Evolutionary conservation across 2,797 vertebrate genomes (phyloP), one percentile per base, ranked within the genome.

Genomic region (Acipenser oxyrinchus): DNA sequence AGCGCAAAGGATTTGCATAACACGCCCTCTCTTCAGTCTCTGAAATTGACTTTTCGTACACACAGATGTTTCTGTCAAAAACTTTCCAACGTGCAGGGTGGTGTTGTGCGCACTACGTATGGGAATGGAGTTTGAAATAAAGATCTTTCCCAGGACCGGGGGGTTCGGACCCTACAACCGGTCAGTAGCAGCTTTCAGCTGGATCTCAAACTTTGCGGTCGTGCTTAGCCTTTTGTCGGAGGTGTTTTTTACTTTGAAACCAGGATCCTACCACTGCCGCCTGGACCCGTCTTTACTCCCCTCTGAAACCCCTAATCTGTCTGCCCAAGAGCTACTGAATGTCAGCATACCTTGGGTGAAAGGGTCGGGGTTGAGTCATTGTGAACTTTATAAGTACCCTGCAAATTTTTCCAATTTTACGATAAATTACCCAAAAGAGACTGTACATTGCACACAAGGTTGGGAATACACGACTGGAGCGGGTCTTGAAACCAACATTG

Each of bases 401-500:
- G 1, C 59, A 11, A 85, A 83, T 15, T 50, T 60, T 0, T 82
- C 83, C 4, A 76, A 79, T 65, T 8, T 77, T 0, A 78, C 81
- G 0, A 75, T 55, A 0, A 68, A 51, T 1, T 61, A 68, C 5
- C 79, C 81, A 64, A 79, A 86, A 68, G 76, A 86, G 74, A 78
- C 68, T 66, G 85, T 85, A 52, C 66, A 81, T 63, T 95, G 94
- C 82, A 88, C 90, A 2, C 58, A 53, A 1, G 92, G 92, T 12
- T 93, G 92, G 92, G 81, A 84, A 62, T 92, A 82, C 79, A 8
- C 57, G 1, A 72, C 77, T 11, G 73, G 71, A 0, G 87, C 84
- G 1, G 93, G 93, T 37, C 93, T 95, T 4, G 80, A 77, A 9
- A 83, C 77, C 74, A 94, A 89, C 82, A 81, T 85, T 53, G 89